Evolutionary conservation across 2,797 vertebrate species (phyloP), one percentile per base, ranked within the genome.

Genomic region (Rhynchotus rufescens): DNA sequence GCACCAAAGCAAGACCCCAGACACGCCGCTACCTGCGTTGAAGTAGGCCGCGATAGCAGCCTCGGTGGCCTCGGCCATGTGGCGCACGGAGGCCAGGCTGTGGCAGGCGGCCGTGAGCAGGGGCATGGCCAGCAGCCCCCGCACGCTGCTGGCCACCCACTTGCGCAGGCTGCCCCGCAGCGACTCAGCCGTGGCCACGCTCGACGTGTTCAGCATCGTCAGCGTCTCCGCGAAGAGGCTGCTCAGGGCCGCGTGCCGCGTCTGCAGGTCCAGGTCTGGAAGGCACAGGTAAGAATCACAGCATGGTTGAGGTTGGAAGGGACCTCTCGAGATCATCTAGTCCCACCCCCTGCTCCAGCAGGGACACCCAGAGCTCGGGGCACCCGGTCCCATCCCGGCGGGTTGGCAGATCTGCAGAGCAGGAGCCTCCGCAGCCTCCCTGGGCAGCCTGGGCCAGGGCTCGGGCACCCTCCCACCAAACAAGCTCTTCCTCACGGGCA

Each of bases 21-120:
- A 21, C 14, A 6, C 11, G 51, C 49, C 42, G 92, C 95, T 96
- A 99, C 99, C 98, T 44, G 98, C 95, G 40, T 93, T 98, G 96
- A 99, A 99, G 98, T 99, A 99, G 4, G 99, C 98, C 1, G 97
- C 94, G 95, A 99, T 99, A 88, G 99, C 99, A 66, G 99, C 99
- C 95, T 99, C 99, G 1, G 99, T 99, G 5, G 98, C 98, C 92
- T 98, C 98, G 0, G 99, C 98, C 99, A 99, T 99, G 95, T 99
- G 99, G 25, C 98, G 98, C 67, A 99, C 99, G 0, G 99, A 99
- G 5, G 99, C 99, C 71, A 99, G 97, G 94, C 98, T 99, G 90
- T 98, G 98, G 68, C 99, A 99, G 3, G 99, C 98, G 1, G 99
- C 99, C 0, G 99, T 99, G 73, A 99, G 97, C 7, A 99, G 98